Conservation (phyloP, 2,113 vertebrate genomes). For the Anarhynchus alexandrinus region DNA sequence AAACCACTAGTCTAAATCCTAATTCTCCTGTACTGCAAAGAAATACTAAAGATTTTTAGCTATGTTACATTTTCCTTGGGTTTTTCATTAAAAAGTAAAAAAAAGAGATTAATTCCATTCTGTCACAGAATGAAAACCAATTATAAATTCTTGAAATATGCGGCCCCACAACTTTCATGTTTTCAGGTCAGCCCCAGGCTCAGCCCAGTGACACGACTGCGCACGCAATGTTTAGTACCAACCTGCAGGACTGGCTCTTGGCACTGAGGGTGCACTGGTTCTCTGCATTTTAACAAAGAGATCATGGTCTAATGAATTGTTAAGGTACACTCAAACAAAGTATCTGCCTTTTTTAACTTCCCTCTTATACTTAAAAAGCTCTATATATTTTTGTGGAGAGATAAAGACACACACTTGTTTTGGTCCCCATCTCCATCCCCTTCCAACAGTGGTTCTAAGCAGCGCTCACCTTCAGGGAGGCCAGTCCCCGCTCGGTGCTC, state of each 20-base stretch:
- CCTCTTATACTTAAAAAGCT: neutral
- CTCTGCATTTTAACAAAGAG: neutral
- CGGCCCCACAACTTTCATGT: neutral
- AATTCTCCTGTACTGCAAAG: neutral
- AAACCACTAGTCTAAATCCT: neutral
- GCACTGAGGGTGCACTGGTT: neutral
- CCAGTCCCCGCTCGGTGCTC: fast-evolving
- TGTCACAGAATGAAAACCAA: neutral
- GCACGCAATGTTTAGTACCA: neutral
- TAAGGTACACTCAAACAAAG: neutral
- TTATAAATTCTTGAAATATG: neutral
- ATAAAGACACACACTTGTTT: neutral
- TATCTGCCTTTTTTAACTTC: neutral
- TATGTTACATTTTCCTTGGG: neutral
- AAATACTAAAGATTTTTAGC: neutral
- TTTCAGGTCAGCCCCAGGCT: neutral
- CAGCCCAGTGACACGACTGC: neutral
- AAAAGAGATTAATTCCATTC: neutral
- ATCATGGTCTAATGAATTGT: neutral
- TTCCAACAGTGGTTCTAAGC: neutral
- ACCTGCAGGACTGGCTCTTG: neutral
- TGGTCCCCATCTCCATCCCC: neutral
- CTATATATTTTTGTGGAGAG: neutral
- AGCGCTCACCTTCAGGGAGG: fast-evolving
- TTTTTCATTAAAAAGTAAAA: neutral